Evolutionary conservation across 2,888 invertebrate genomes (phyloP).

Genomic region (Rhorus exstirpatorius): DNA sequence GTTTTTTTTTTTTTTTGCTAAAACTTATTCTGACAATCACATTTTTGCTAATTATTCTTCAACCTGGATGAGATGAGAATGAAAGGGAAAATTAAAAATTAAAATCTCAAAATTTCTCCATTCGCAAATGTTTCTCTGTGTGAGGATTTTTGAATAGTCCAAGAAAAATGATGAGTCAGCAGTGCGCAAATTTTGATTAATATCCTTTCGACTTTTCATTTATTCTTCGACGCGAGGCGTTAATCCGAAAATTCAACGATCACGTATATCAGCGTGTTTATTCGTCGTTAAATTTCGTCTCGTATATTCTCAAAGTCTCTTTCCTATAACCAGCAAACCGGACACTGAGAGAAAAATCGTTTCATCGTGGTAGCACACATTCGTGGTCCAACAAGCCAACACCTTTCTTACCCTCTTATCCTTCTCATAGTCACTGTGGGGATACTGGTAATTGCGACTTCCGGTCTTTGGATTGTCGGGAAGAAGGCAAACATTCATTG

Average conservation of each 20-base stretch:
- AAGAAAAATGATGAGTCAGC: not conserved
- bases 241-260: slow-evolving; percentile 35
- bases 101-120: too few relatives aligned
- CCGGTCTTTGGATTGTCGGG: slow-evolving; percentile 38
- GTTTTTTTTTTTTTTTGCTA: slow-evolving; percentile 8
- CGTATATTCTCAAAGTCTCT: slow-evolving; percentile 19
- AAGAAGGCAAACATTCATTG: slow-evolving; percentile 68
- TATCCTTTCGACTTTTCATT: not conserved
- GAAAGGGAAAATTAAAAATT: too few relatives aligned
- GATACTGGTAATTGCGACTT: slow-evolving; percentile 57
- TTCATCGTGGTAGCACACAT: slow-evolving; percentile 33
- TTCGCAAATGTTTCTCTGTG: too few relatives aligned
- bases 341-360: slow-evolving; percentile 35
- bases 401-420: not conserved
- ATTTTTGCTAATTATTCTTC: too few relatives aligned
- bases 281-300: slow-evolving; percentile 21
- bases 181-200: too few relatives aligned
- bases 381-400: slow-evolving; percentile 15
- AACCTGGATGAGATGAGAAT: too few relatives aligned
- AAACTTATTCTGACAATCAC: too few relatives aligned
- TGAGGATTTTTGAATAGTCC: too few relatives aligned
- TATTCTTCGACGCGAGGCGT: slow-evolving; percentile 35
- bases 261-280: slow-evolving; percentile 51
- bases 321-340: slow-evolving; percentile 33
- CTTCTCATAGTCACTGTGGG: not conserved